These are phyloP conservation scores for Spisula solida DNA, from an alignment of 2,888 invertebrate species.

Conservation along the genomic window DNA sequence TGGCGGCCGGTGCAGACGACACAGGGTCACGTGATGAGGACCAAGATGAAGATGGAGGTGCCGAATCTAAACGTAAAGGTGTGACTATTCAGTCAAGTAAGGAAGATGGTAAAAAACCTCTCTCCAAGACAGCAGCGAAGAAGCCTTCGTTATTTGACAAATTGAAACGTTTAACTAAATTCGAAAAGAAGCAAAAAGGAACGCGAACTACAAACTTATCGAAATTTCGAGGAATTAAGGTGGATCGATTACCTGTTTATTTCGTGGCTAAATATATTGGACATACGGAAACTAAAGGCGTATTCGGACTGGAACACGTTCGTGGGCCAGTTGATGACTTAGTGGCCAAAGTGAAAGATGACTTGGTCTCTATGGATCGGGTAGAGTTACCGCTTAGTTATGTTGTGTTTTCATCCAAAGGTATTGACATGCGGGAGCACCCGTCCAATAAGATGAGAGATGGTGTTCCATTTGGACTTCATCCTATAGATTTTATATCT, in stretches of 20 bases:
- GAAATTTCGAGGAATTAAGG: slow-evolving; percentile 80
- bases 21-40: slow-evolving; percentile 65
- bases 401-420: slow-evolving; percentile 83
- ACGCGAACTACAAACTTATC: slow-evolving; percentile 66
- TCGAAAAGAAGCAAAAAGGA: slow-evolving; percentile 74
- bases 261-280: slow-evolving; percentile 87
- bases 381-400: slow-evolving; percentile 85
- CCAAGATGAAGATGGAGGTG: slow-evolving; percentile 55
- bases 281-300: slow-evolving; percentile 80
- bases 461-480: slow-evolving; percentile 74
- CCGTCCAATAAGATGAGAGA: slow-evolving; percentile 79
- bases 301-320: slow-evolving; percentile 85
- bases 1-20: slow-evolving; percentile 55
- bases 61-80: slow-evolving; percentile 47
- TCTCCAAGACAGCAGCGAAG: slow-evolving; percentile 60
- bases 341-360: slow-evolving; percentile 81
- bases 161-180: slow-evolving; percentile 78
- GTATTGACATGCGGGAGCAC: slow-evolving; percentile 84
- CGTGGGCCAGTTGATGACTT: slow-evolving; percentile 85
- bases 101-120: slow-evolving; percentile 55
- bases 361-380: slow-evolving; percentile 75
- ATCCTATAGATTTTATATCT: slow-evolving; percentile 87
- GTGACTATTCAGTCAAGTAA: slow-evolving; percentile 53
- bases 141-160: slow-evolving; percentile 74
- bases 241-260: slow-evolving; percentile 85